A percentile compares a stretch with the other conserved stretches of the same genome.
Evolutionary conservation across 92 coral and sea anemone species (phyloP).

Genomic region (Pocillopora meandrina): DNA sequence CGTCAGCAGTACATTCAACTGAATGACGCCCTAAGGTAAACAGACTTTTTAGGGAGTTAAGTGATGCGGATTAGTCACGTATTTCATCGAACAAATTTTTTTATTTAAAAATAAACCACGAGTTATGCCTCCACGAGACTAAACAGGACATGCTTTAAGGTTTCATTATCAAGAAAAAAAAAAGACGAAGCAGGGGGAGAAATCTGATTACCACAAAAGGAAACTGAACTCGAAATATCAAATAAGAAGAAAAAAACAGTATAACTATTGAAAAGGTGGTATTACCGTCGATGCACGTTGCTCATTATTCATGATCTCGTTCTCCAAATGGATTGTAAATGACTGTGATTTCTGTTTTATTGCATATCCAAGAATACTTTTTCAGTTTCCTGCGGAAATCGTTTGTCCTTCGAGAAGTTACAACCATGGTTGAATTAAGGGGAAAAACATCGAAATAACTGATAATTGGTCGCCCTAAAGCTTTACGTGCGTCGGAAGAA

Average conservation of each 20-base stretch:
- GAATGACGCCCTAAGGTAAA: neutral
- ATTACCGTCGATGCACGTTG: neutral
- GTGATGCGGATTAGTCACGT: neutral
- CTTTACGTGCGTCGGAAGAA: neutral
- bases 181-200: no score
- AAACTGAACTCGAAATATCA: neutral
- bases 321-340: no score
- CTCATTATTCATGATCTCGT: neutral
- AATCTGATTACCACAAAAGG: no score
- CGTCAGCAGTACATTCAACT: neutral
- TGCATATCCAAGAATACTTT: neutral
- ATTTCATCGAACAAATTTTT: neutral
- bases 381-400: neutral
- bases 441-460: neutral
- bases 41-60: neutral
- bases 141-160: neutral
- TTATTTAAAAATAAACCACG: neutral
- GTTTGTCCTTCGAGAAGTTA: neutral
- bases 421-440: neutral
- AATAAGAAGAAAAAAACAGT: neutral
- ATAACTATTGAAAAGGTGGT: neutral
- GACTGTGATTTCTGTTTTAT: neutral
- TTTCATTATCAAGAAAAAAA: no score
- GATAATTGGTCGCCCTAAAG: conserved; percentile 13
- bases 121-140: neutral